These are phyloP conservation scores for Gnathonemus longibarbis DNA, from an alignment of 2,113 vertebrate genomes.

Conservation along the genomic window DNA sequence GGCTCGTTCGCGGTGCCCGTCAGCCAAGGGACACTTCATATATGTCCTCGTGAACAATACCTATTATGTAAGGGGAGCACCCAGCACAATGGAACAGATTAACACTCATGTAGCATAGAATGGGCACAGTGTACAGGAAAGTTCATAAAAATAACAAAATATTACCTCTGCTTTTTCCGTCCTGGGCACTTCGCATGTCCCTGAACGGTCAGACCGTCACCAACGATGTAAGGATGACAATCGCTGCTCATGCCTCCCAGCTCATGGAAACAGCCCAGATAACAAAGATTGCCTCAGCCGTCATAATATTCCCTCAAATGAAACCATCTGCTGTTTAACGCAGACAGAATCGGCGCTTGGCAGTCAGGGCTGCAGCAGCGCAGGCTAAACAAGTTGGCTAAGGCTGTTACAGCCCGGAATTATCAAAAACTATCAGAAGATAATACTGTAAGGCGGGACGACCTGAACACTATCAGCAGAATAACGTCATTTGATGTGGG, in stretches of 20 bases:
- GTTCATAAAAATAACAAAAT: neutral
- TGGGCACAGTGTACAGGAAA: neutral
- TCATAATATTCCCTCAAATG: neutral
- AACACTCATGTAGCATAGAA: neutral
- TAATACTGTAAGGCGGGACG: neutral
- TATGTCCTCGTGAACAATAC: neutral
- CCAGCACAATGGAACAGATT: neutral
- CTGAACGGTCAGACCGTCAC: neutral
- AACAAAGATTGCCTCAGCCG: neutral
- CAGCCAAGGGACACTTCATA: neutral
- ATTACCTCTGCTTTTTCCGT: neutral
- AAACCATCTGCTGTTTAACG: conserved; percentile 1
- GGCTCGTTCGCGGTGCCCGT: neutral
- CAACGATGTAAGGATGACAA: neutral
- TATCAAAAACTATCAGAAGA: neutral
- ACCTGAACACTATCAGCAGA: neutral
- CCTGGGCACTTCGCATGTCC: neutral
- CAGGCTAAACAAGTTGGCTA: neutral
- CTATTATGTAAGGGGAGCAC: neutral
- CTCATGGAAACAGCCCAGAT: neutral
- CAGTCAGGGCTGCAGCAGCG: neutral
- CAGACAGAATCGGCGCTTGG: neutral
- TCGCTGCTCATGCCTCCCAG: neutral
- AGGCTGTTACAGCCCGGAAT: neutral
- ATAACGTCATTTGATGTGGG: neutral